Evolutionary conservation across 2,888 invertebrate genomes (phyloP).

Genomic region (Ennomos quercinarius): DNA sequence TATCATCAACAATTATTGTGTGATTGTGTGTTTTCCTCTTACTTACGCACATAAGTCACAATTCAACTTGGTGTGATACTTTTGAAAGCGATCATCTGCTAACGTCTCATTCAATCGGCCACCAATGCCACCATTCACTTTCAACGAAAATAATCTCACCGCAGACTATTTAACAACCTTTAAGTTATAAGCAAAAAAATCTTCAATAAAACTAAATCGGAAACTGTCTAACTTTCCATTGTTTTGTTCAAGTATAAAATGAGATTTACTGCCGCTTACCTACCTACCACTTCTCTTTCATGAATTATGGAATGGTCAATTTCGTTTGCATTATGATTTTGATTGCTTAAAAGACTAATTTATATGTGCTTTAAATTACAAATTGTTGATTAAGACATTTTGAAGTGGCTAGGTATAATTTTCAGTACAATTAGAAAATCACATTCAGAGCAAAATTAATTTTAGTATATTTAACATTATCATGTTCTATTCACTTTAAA

Average conservation of each 20-base stretch:
- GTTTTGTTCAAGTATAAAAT: conserved; percentile 15
- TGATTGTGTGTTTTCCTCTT: too few species aligned
- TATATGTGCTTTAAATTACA: not conserved
- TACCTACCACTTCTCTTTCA: conserved; percentile 10
- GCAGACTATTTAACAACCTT: conserved; percentile 42
- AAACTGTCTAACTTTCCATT: conserved; percentile 22
- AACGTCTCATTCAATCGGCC: not conserved
- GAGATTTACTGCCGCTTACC: conserved; percentile 15
- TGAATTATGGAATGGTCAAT: conserved; percentile 25
- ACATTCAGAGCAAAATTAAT: not conserved
- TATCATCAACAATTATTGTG: not conserved
- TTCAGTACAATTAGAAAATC: not conserved
- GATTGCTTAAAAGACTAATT: conserved; percentile 5
- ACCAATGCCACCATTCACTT: conserved; percentile 42
- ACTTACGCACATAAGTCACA: too few species aligned
- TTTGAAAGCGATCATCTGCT: conserved; percentile 7
- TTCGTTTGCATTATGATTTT: conserved; percentile 18
- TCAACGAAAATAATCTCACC: conserved; percentile 40
- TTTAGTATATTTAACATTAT: not conserved
- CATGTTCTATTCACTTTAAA: not conserved
- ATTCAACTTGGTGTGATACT: not conserved
- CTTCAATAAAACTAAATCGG: conserved; percentile 25
- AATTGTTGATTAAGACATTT: conserved; percentile 9
- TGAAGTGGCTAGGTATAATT: not conserved
- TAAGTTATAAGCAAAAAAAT: conserved; percentile 24